phyloP scores from a whole-genome alignment of 2,113 vertebrate species.

The Monarcha castaneiventris region DNA sequence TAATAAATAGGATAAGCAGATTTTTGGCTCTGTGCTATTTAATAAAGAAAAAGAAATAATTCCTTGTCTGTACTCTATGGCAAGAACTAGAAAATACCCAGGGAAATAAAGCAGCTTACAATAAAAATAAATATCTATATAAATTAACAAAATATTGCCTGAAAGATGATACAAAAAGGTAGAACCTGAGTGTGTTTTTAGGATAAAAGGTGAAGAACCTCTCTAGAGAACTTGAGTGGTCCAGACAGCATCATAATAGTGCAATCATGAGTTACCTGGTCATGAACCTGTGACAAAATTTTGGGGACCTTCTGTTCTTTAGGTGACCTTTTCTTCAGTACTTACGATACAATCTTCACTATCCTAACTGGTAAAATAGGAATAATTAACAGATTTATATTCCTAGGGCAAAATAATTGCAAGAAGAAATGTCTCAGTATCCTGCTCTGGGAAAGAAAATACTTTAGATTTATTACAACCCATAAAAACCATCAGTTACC shows the following conservation, averaged over 20 bases:
- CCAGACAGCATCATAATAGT: neutral
- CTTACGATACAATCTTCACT: neutral
- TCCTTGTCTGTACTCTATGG: neutral
- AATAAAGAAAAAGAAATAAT: neutral
- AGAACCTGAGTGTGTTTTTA: neutral
- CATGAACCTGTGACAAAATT: neutral
- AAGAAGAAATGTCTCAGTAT: neutral
- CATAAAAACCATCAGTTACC: rapidly evolving
- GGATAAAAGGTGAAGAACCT: neutral
- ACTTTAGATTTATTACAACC: neutral
- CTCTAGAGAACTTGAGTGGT: neutral
- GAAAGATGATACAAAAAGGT: neutral
- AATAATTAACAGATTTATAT: neutral
- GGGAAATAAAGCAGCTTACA: neutral
- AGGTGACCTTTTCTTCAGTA: neutral
- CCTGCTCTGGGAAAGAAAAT: neutral
- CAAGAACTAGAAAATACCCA: neutral
- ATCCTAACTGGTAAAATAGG: neutral
- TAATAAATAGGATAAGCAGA: neutral
- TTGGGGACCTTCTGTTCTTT: neutral
- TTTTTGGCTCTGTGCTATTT: neutral
- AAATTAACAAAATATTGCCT: neutral
- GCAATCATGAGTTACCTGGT: neutral
- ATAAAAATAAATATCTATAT: neutral
- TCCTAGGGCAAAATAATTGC: neutral